Evolutionary conservation across 2,113 vertebrate species (phyloP).

Genomic region (Pycnonotus jocosus): DNA sequence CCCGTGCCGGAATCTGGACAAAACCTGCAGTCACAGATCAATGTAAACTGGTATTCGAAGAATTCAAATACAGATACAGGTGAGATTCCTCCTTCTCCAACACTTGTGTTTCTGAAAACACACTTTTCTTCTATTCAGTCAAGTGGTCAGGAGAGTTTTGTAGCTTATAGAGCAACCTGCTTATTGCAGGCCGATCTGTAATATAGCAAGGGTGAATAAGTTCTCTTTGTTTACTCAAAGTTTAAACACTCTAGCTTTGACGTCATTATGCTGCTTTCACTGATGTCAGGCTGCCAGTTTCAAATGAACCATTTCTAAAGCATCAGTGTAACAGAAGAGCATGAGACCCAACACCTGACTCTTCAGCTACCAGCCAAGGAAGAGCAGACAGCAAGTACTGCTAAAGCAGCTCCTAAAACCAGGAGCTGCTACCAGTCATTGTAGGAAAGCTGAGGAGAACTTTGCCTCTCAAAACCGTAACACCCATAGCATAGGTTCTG

Average conservation of each 20-base stretch:
- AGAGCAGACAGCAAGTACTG: background rate
- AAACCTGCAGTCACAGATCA: background rate
- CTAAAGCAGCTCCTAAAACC: background rate
- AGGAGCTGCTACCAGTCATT: background rate
- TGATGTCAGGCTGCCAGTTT: background rate
- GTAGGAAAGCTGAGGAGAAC: background rate
- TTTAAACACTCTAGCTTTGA: background rate
- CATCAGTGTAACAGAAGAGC: background rate
- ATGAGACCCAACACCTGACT: background rate
- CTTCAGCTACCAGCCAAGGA: background rate
- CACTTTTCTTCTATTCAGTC: background rate
- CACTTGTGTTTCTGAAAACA: background rate
- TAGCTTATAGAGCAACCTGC: background rate
- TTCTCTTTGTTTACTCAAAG: background rate
- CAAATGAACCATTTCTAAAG: background rate
- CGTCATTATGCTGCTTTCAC: background rate
- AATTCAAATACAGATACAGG: background rate
- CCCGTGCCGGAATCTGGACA: constrained; percentile 64
- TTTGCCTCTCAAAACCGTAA: background rate
- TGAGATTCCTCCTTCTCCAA: background rate
- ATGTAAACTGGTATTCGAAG: background rate
- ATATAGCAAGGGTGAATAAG: background rate
- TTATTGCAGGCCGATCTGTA: background rate
- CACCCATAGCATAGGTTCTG: background rate
- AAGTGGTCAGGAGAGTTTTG: background rate